A percentile compares a stretch with the other conserved stretches of the same genome.
Evolutionary conservation across 2,888 invertebrate genomes (phyloP).

Genomic region (Drosophila melanosoma): DNA sequence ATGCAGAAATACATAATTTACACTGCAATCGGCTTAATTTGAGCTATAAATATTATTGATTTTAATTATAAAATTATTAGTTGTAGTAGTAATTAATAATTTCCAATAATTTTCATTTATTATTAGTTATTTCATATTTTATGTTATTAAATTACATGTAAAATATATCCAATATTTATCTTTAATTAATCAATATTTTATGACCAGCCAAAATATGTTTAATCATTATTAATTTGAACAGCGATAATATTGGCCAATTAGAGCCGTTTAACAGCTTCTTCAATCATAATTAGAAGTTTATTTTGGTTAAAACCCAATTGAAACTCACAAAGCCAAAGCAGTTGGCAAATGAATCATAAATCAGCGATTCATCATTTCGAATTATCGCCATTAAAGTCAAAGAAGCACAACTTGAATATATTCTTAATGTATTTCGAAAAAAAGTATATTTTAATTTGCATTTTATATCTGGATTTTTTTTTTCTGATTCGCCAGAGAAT

Average conservation of each 20-base stretch:
- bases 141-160: too few relatives aligned
- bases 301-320: neutral
- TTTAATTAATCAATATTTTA: too few relatives aligned
- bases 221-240: neutral
- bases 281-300: neutral
- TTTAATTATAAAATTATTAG: too few relatives aligned
- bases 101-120: too few relatives aligned
- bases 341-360: constrained; percentile 68
- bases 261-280: neutral
- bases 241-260: neutral
- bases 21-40: neutral
- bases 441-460: neutral
- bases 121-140: too few relatives aligned
- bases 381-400: neutral
- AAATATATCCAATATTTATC: too few relatives aligned
- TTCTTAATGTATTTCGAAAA: neutral
- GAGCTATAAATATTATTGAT: neutral
- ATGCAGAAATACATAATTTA: neutral
- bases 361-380: constrained; percentile 48
- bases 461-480: neutral
- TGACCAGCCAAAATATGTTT: neutral
- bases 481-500: too few relatives aligned
- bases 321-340: constrained; percentile 37
- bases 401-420: neutral
- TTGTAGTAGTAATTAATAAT: too few relatives aligned